Conservation (phyloP, 2,113 vertebrate genomes). For the Peromyscus leucopus region DNA sequence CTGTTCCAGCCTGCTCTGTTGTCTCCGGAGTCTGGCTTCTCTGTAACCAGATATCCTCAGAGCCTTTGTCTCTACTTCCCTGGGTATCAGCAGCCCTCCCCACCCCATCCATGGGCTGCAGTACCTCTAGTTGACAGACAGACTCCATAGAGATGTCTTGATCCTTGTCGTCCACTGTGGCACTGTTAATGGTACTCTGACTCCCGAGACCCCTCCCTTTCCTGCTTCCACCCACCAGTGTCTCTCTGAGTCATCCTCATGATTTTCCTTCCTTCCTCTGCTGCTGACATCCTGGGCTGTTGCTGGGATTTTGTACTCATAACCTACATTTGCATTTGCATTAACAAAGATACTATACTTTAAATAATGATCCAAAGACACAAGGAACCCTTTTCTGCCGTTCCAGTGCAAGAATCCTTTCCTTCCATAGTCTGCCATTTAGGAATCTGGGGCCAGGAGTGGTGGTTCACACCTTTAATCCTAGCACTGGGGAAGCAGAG, state of each 20-base stretch:
- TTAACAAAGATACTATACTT: neutral
- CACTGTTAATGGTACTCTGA: neutral
- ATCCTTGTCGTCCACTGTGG: neutral
- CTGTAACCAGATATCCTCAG: neutral
- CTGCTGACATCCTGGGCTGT: neutral
- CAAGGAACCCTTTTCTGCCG: neutral
- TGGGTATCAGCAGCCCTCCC: neutral
- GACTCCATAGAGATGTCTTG: neutral
- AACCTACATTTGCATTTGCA: neutral
- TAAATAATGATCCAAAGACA: neutral
- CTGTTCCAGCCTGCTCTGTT: neutral
- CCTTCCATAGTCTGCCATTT: neutral
- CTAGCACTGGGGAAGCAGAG: too few species aligned
- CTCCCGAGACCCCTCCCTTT: neutral
- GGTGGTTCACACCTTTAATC: too few species aligned
- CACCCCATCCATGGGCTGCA: neutral
- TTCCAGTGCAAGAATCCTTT: neutral
- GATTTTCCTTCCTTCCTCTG: neutral
- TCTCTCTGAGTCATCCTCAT: neutral
- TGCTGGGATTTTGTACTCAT: neutral
- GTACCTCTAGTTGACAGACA: neutral
- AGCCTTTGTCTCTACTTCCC: neutral
- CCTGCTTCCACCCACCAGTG: neutral
- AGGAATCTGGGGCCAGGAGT: neutral
- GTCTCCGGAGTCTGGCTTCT: neutral